These are phyloP conservation scores for Lasioglossum pauxillum DNA, from an alignment of 2,888 invertebrate species.

Conservation along the genomic window DNA sequence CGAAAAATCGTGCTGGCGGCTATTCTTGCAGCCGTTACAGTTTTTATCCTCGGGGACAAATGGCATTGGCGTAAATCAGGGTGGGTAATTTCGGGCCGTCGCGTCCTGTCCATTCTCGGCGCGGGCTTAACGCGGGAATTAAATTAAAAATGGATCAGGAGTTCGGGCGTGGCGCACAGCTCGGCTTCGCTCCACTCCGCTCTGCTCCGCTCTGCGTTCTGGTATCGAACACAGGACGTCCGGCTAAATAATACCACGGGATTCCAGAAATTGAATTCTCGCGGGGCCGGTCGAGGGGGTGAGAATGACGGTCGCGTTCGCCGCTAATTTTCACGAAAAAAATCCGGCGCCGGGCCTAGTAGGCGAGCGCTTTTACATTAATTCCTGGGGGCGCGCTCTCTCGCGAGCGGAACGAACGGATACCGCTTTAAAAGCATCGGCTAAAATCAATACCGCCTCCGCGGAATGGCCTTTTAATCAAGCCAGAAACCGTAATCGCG, in stretches of 20 bases:
- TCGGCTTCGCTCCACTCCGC: neutral
- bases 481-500: conserved; percentile 57
- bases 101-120: conserved; percentile 9
- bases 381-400: conserved; percentile 35
- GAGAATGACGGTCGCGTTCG: conserved; percentile 41
- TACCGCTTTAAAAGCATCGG: conserved; percentile 54
- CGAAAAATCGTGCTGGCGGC: neutral
- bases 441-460: conserved; percentile 52
- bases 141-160: conserved; percentile 54
- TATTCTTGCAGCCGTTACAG: neutral
- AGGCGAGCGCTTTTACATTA: conserved; percentile 53
- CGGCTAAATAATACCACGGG: conserved; percentile 29
- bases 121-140: conserved; percentile 29
- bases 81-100: neutral
- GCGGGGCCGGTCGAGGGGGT: neutral
- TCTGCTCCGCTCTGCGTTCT: neutral
- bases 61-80: conserved; percentile 9
- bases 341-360: conserved; percentile 17
- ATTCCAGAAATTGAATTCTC: conserved; percentile 51
- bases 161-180: conserved; percentile 7
- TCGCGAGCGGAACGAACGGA: neutral
- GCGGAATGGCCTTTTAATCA: conserved; percentile 60
- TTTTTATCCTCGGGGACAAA: conserved; percentile 7
- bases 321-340: conserved; percentile 52
- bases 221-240: conserved; percentile 22